Evolutionary conservation across 2,888 invertebrate genomes (phyloP), one percentile per base, ranked within the genome.

Genomic region (Hipparchia sbordonii): DNA sequence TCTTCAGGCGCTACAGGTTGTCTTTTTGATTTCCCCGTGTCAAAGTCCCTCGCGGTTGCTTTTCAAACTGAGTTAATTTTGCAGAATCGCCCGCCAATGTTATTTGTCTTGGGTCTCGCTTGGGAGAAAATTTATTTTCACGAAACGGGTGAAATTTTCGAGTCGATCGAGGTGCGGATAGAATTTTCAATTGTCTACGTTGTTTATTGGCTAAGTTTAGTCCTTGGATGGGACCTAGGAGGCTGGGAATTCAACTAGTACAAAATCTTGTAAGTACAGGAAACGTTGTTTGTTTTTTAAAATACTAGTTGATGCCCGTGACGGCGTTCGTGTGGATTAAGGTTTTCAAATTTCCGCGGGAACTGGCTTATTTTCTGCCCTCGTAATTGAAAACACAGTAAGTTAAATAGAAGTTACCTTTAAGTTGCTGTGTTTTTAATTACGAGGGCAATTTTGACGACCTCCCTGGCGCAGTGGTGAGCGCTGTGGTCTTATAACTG

Each of bases 81-180:
- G 62, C 76, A 72, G 73, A 76, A 76, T 74, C 77, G 72, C 68
- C 73, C 74, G 71, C 71, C 72, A 72, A 77, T 76, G 72, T 73
- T 78, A 77, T 79, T 79, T 79, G 78, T 79, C 76, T 78, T 77
- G 70, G 74, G 71, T 61, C 59, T 71, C 71, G 67, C 71, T 59
- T 69, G 67, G 52, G 70, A 65, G 65, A 79, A 82, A 87, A 86
- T 86, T 85, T 84, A 87, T 88, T 88, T 86, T 82, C 85, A 79
- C 78, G 84, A 82, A 84, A 85, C 82, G 84, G 84, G 82, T 85
- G 87, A 87, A 88, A 88, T 86, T 86, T 85, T 83, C 84, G 80
- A 85, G 83, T 80, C 80, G 71, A 76, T 77, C 76, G 77, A 71
- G 72, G 62, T 82, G 86, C 82, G 87, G 77, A 71, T 78, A 84